Conservation (phyloP, 2,797 vertebrate genomes). For the Enteromius radiatus region DNA sequence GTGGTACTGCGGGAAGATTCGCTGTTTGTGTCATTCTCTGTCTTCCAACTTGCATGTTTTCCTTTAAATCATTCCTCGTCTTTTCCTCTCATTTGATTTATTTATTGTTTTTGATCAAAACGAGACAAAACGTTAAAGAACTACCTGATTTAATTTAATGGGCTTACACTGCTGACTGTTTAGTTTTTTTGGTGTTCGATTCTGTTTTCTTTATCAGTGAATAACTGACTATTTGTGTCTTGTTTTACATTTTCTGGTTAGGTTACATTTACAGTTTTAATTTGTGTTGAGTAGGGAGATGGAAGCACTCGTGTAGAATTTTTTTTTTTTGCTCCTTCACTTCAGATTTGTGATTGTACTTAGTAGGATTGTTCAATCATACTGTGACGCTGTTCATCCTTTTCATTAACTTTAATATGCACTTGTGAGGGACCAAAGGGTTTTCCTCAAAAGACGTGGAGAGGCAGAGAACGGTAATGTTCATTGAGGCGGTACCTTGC, state of each 20-base stretch:
- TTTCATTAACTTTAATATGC: conserved; percentile 48
- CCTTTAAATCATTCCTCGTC: conserved; percentile 27
- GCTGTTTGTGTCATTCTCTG: conserved; percentile 35
- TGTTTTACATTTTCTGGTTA: conserved; percentile 59
- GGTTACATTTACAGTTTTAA: conserved; percentile 42
- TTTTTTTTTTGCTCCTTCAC: conserved; percentile 14
- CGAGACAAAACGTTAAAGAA: conserved; percentile 7
- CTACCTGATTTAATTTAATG: conserved; percentile 41
- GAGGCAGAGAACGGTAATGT: conserved; percentile 8
- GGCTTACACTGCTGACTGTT: conserved; percentile 59
- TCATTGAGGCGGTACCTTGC: conserved; percentile 41
- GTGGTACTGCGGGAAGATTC: conserved; percentile 47
- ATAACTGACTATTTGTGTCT: conserved; percentile 67
- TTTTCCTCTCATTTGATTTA: conserved; percentile 28
- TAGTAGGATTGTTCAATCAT: conserved; percentile 33
- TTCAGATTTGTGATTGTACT: conserved; percentile 24
- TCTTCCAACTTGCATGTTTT: conserved; percentile 53
- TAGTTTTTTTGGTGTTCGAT: conserved; percentile 61
- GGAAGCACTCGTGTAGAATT: conserved; percentile 24
- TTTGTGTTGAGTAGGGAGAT: conserved; percentile 18
- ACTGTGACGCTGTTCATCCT: conserved; percentile 50
- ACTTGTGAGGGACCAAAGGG: conserved; percentile 40
- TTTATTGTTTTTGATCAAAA: conserved; percentile 10
- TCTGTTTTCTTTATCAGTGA: conserved; percentile 67
- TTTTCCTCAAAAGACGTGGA: conserved; percentile 28